phyloP scores from a whole-genome alignment of 2,888 invertebrate species.

The Mycalesis mineus region DNA sequence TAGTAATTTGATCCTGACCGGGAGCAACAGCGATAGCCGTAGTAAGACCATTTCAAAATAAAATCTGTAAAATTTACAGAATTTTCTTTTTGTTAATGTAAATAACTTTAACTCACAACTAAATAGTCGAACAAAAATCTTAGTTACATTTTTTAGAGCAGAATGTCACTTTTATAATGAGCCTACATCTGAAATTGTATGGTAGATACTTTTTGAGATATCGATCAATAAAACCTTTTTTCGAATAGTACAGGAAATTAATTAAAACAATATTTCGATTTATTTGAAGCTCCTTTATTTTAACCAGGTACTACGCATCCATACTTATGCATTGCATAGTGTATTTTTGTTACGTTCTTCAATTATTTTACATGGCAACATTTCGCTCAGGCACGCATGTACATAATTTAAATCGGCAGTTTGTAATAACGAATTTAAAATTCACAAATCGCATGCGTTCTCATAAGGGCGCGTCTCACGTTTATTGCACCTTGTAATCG shows the following conservation, averaged over 20 bases:
- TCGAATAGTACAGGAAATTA: background rate
- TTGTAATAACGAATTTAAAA: background rate
- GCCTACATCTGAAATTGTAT: too few relatives aligned
- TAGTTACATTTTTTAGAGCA: too few relatives aligned
- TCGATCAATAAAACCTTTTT: too few relatives aligned
- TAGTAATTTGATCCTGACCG: too few relatives aligned
- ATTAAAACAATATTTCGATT: slow-evolving; percentile 14
- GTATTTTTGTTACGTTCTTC: background rate
- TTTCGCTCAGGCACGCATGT: background rate
- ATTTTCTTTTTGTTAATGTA: too few relatives aligned
- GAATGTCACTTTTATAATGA: too few relatives aligned
- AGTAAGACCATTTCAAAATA: too few relatives aligned
- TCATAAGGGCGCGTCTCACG: background rate
- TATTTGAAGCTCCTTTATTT: slow-evolving; percentile 74
- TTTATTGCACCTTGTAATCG: background rate
- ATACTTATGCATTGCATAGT: slow-evolving; percentile 16
- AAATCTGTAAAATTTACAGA: too few relatives aligned
- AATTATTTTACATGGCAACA: slow-evolving; percentile 2
- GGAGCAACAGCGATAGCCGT: too few relatives aligned
- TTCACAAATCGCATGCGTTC: background rate
- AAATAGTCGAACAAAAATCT: too few relatives aligned
- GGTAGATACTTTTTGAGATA: too few relatives aligned
- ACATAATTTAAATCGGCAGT: background rate
- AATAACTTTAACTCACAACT: too few relatives aligned
- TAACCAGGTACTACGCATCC: slow-evolving; percentile 50